phyloP scores from a whole-genome alignment of 2,888 invertebrate species.

The Tuberolachnus salignus region DNA sequence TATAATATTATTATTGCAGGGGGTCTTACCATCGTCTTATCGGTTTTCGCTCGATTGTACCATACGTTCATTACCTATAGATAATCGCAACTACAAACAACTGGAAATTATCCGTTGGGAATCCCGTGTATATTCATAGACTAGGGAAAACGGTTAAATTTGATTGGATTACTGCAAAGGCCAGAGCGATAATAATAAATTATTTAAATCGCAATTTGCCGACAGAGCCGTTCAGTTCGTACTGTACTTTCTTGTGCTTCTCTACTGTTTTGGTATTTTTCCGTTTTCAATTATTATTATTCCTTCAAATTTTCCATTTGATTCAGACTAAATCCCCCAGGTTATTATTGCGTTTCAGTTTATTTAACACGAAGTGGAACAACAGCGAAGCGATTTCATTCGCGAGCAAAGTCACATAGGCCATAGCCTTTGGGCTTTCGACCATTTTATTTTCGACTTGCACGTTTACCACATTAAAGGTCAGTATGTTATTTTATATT shows the following conservation, averaged over 20 bases:
- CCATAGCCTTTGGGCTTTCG: conserved; percentile 26
- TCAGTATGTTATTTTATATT: conserved; percentile 26
- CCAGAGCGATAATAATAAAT: background rate
- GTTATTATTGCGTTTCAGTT: background rate
- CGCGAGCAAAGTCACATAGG: conserved; percentile 2
- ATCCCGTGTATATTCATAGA: conserved; percentile 21
- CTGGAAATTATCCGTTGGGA: conserved; percentile 18
- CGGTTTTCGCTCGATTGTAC: too few relatives aligned
- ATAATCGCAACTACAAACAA: background rate
- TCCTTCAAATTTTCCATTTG: conserved; percentile 5
- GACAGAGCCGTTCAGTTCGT: background rate
- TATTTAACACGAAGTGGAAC: background rate
- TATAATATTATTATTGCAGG: too few relatives aligned
- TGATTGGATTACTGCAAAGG: too few relatives aligned
- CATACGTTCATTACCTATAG: background rate
- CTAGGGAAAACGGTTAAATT: conserved; percentile 23
- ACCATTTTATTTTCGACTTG: background rate
- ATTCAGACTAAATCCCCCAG: too few relatives aligned
- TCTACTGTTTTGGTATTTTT: background rate
- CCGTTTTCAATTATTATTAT: background rate
- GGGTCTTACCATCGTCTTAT: too few relatives aligned
- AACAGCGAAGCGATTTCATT: background rate
- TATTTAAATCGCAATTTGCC: background rate
- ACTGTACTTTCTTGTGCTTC: background rate
- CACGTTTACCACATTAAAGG: conserved; percentile 6